These are phyloP conservation scores for Ectemnius lituratus DNA, from an alignment of 2,888 invertebrate species.

Conservation along the genomic window DNA sequence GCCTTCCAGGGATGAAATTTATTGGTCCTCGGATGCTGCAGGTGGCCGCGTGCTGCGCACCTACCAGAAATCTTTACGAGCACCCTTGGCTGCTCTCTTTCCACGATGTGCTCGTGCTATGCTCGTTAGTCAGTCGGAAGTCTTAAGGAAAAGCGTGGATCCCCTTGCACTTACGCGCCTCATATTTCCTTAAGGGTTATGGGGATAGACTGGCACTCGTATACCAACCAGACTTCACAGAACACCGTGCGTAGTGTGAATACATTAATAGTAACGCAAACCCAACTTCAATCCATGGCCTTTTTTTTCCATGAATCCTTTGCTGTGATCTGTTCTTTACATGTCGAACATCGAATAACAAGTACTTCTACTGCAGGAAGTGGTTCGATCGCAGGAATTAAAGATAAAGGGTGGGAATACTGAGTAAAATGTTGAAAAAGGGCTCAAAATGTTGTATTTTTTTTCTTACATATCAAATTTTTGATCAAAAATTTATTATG, in stretches of 20 bases:
- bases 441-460: no score
- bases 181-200: background rate
- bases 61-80: constrained; percentile 42
- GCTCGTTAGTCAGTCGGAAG: constrained; percentile 8
- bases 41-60: constrained; percentile 44
- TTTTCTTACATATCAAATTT: no score
- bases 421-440: no score
- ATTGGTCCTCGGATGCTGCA: constrained; percentile 41
- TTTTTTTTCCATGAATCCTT: no score
- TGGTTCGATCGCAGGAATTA: no score
- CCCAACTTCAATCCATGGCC: no score
- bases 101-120: background rate
- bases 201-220: constrained; percentile 1
- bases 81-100: background rate
- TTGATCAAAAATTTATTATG: no score
- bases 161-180: background rate
- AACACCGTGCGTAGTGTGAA: background rate
- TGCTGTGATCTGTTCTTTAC: no score
- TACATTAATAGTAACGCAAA: background rate
- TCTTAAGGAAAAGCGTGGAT: constrained; percentile 6
- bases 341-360: no score
- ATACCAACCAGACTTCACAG: background rate
- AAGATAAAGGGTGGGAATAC: no score
- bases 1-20: constrained; percentile 37
- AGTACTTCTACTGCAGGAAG: no score